A percentile compares a stretch with the other conserved stretches of the same genome.
phyloP scores from a whole-genome alignment of 2,888 invertebrate genomes.

The Plagiodera versicolora region DNA sequence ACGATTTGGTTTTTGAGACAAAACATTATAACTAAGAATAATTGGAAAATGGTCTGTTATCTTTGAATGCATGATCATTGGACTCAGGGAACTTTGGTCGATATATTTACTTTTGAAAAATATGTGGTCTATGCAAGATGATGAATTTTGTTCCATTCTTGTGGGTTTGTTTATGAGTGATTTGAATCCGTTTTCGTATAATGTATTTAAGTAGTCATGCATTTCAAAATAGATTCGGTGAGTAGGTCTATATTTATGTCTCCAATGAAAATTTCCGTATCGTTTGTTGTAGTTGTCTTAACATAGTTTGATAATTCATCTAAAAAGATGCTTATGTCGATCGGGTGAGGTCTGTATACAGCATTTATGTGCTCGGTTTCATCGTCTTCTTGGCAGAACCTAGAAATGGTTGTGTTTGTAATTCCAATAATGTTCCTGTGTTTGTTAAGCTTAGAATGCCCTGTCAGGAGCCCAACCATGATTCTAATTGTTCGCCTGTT shows the following conservation, averaged over 20 bases:
- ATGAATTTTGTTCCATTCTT: not conserved
- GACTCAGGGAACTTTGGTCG: not conserved
- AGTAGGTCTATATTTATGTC: too few species aligned
- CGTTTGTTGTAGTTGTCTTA: not conserved
- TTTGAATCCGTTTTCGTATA: conserved; percentile 9
- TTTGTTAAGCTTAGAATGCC: too few species aligned
- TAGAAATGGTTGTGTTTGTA: too few species aligned
- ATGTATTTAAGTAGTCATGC: not conserved
- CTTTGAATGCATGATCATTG: not conserved
- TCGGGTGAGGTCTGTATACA: not conserved
- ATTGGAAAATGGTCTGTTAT: conserved; percentile 3
- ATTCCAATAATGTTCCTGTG: too few species aligned
- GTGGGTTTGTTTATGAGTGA: conserved; percentile 1
- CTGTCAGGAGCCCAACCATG: too few species aligned
- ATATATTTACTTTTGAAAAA: conserved; percentile 2
- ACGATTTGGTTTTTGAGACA: not conserved
- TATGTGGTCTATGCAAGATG: conserved; percentile 4
- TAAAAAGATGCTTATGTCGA: not conserved
- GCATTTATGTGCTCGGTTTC: too few species aligned
- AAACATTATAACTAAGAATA: not conserved
- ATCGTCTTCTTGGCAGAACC: too few species aligned
- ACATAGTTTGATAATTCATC: not conserved
- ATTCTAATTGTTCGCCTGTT: too few species aligned
- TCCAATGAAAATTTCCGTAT: conserved; percentile 1
- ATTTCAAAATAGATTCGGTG: not conserved